A percentile compares a stretch with the other conserved stretches of the same genome.
Evolutionary conservation across 2,113 vertebrate genomes (phyloP).

Genomic region (Sinocyclocheilus rhinocerous): DNA sequence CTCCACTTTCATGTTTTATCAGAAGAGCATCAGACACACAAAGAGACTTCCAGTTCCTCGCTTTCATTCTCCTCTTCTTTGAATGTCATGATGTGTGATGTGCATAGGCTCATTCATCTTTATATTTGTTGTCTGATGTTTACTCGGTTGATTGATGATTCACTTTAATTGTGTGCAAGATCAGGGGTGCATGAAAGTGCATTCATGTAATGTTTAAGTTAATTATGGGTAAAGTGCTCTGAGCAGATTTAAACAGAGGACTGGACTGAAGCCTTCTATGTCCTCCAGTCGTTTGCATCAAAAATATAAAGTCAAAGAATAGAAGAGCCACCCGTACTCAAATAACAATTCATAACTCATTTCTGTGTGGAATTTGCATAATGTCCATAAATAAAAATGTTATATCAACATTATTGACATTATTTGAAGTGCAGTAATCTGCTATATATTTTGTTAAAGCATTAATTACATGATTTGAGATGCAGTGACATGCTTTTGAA

Average conservation of each 20-base stretch:
- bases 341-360: no score
- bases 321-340: no score
- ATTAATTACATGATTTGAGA: no score
- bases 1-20: slow-evolving; percentile 1
- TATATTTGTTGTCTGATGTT: neutral
- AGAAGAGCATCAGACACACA: neutral
- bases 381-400: no score
- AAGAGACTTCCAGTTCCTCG: neutral
- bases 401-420: no score
- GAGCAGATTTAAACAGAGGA: neutral
- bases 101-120: neutral
- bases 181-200: neutral
- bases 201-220: neutral
- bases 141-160: neutral
- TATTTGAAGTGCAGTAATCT: no score
- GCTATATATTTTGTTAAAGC: no score
- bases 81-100: neutral
- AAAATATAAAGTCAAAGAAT: no score
- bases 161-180: neutral
- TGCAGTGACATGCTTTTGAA: no score
- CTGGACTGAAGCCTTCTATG: neutral
- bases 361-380: no score
- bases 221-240: neutral
- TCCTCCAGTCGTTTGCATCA: neutral
- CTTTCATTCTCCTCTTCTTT: neutral